Conservation (phyloP, 1,140 invertebrate genomes). For the Piezodorus guildinii region DNA sequence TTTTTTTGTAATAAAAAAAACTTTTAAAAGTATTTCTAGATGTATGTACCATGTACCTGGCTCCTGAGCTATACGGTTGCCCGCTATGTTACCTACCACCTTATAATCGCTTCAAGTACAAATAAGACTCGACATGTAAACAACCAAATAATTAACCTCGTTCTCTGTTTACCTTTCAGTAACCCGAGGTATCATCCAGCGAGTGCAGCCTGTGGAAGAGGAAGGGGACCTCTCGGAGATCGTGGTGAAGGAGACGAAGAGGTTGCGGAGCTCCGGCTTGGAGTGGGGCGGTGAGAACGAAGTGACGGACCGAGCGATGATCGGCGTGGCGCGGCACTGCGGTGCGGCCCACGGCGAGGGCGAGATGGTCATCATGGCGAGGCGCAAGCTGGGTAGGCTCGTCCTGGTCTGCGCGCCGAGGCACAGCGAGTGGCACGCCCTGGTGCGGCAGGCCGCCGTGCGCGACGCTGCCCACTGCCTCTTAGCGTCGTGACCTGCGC, state of each 20-base stretch:
- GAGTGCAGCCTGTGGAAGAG: slow-evolving; percentile 47
- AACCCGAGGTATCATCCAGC: slow-evolving; percentile 52
- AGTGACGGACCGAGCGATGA: slow-evolving; percentile 23
- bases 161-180: slow-evolving; percentile 36
- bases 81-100: no score
- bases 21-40: no score
- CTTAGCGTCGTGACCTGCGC: slow-evolving; percentile 36
- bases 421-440: slow-evolving; percentile 50
- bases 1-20: no score
- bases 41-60: no score
- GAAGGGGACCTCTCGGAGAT: slow-evolving; percentile 53
- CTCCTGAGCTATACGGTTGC: no score
- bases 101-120: no score
- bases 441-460: slow-evolving; percentile 44
- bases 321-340: slow-evolving; percentile 48
- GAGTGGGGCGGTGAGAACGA: slow-evolving; percentile 30
- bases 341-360: slow-evolving; percentile 55
- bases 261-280: slow-evolving; percentile 38
- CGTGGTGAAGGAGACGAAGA: slow-evolving; percentile 51
- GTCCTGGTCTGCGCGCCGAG: slow-evolving; percentile 59
- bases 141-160: neutral
- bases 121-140: no score
- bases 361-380: slow-evolving; percentile 68
- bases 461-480: slow-evolving; percentile 53
- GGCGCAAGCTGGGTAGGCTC: slow-evolving; percentile 55